Evolutionary conservation across 2,113 vertebrate genomes (phyloP), one percentile per base, ranked within the genome.

Genomic region (Mustela lutreola): DNA sequence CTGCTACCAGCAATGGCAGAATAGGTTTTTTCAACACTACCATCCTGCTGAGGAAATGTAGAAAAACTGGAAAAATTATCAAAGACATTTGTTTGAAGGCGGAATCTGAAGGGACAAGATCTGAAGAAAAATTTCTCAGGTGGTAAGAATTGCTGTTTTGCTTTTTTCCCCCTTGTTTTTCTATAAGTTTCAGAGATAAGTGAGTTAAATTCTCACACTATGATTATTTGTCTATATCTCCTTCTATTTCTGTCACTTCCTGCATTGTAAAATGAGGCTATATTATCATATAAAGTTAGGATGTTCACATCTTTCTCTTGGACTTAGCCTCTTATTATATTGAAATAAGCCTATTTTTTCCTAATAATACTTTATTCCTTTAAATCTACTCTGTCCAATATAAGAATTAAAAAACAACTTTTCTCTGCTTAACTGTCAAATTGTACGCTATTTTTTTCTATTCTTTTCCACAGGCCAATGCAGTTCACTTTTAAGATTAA

Each of bases 161-260:
- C 11, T 4, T 18, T 89, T 70, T 42, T 42, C 50, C 45, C 11
- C 39, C 3, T 88, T 87, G 48, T 50, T 70, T 50, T 62, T 63
- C 45, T 85, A 63, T 85, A 71, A 79, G 2, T 92, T 89, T 89
- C 53, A 95, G 65, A 92, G 31, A 75, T n/a, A 76, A 4, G n/a
- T 48, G 24, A 80, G 31, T 63, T 95, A 84, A 97, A 79, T 89
- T 63, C 70, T 91, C 28, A 70, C 14, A 83, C 22, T 9, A 2
- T 15, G 73, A 15, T 85, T 89, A 83, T 79, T 58, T 84, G 11
- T 71, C 39, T 95, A 4, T 1, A 92, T 95, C 28, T 83, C 33
- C 50, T 94, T 91, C 73, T 48, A 73, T 16, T 71, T 78, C 63
- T 96, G 12, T n/a, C 63, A 50, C 50, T 60, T 84, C 16, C 19